Base-by-base conservation (phyloP, 2,888 invertebrate genomes). In the Heliconius sara region DNA sequence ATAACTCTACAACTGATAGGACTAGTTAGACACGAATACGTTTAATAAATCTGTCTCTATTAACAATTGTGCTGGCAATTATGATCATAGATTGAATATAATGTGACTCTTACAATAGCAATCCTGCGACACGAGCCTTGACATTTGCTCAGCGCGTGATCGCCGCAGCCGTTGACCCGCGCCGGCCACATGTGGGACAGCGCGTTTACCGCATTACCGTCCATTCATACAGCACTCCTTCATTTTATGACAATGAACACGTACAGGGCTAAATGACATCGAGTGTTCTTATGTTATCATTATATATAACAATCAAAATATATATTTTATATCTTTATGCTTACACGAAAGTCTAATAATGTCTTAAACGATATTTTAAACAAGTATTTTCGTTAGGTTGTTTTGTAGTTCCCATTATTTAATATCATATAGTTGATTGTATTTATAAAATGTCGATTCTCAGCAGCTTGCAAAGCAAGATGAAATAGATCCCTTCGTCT, bases 141-240 rank as follows among this genome's bases (percentile, higher is more conserved):
- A 91, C 92, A 92, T 93, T 91, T 91, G 89, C 87, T 85, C 84
- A 83, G 89, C 86, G 88, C 90, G 91, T 91, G 88, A 88, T 84
- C 83, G 63, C 80, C 83, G 83, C 85, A 86, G 88, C 85, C 92
- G 88, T 89, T 92, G 93, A 93, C 92, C 93, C 86, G 91, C 84
- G 79, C 85, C 7, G 85, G 86, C 81, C 89, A 89, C 89, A 92
- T 90, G 88, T 90, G 88, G 87, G 87, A 86, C 89, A 86, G 82
- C 81, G 84, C 81, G 88, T 85, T 82, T 71, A 60, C 75, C 70
- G 85, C 88, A 90, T 90, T 89, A 91, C 87, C 85, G 89, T 89
- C 88, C 89, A 88, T 89, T 90, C 89, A 91, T 89, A 93, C 92
- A 92, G 92, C 92, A 89, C 90, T 85, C 90, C 88, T 91, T 93